A percentile compares a stretch with the other conserved stretches of the same genome.
Evolutionary conservation across 2,113 vertebrate species (phyloP).

Genomic region (Ptychochromis oligacanthus): DNA sequence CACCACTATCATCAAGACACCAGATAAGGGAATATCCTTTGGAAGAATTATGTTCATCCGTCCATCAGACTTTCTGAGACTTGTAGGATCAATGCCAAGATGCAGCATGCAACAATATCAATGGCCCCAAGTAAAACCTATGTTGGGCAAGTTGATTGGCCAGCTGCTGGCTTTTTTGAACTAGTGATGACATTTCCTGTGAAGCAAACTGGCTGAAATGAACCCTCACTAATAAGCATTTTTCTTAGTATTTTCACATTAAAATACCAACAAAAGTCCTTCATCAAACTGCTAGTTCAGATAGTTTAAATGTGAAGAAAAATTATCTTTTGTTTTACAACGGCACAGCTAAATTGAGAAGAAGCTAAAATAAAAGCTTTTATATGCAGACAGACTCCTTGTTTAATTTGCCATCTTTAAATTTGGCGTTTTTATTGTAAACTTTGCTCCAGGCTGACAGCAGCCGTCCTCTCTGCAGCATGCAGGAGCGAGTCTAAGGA

Average conservation of each 20-base stretch:
- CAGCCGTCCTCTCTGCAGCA: not conserved
- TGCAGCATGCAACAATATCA: not conserved
- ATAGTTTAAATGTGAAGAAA: not conserved
- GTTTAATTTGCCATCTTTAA: not conserved
- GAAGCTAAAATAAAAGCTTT: not conserved
- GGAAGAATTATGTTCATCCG: not conserved
- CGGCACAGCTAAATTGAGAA: not conserved
- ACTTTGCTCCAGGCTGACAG: not conserved
- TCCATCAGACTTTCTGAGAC: not conserved
- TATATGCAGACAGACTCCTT: not conserved
- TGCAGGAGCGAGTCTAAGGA: not conserved
- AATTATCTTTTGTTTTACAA: not conserved
- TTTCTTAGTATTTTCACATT: not conserved
- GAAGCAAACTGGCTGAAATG: not conserved
- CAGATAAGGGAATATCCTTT: not conserved
- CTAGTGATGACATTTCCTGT: too few relatives aligned
- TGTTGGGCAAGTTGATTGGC: not conserved
- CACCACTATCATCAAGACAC: not conserved
- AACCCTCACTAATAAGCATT: not conserved
- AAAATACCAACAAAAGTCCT: not conserved
- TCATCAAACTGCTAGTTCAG: not conserved
- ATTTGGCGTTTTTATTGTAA: not conserved
- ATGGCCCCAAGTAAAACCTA: not conserved
- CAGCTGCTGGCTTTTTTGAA: not conserved
- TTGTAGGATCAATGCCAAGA: not conserved